These are phyloP conservation scores for Oceanodroma leucorhoa DNA, from an alignment of 2,797 vertebrate species.

Conservation along the genomic window DNA sequence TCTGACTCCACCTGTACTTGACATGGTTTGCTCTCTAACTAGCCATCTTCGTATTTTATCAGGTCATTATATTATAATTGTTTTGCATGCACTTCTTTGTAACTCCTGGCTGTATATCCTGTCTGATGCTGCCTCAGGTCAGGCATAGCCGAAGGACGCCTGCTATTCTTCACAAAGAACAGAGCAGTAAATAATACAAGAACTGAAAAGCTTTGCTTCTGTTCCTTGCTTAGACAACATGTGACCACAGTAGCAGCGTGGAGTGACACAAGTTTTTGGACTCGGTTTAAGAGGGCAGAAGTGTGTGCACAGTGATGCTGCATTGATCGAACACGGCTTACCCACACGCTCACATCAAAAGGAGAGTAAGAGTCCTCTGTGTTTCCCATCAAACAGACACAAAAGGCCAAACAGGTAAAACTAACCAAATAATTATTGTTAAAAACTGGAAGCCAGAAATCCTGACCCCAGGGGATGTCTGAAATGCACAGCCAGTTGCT, in stretches of 20 bases:
- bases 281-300: not conserved
- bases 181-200: constrained; percentile 34
- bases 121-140: constrained; percentile 18
- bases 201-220: constrained; percentile 10
- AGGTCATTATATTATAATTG: constrained; percentile 8
- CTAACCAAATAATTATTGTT: not conserved
- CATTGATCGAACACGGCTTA: not conserved
- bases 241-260: not conserved
- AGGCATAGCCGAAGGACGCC: not conserved
- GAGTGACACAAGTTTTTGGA: not conserved
- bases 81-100: constrained; percentile 26
- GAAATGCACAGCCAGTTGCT: not conserved
- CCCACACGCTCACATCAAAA: not conserved
- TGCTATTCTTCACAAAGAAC: not conserved
- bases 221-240: not conserved
- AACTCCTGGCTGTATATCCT: constrained; percentile 12
- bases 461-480: not conserved
- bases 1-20: not conserved
- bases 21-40: not conserved
- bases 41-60: constrained; percentile 29
- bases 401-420: not conserved
- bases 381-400: not conserved
- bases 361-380: not conserved
- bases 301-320: not conserved
- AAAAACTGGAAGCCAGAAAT: not conserved